A percentile compares a stretch with the other conserved stretches of the same genome.
These are phyloP conservation scores for Sphaerophoria rueppellii DNA, from an alignment of 2,888 invertebrate species.

Conservation along the genomic window DNA sequence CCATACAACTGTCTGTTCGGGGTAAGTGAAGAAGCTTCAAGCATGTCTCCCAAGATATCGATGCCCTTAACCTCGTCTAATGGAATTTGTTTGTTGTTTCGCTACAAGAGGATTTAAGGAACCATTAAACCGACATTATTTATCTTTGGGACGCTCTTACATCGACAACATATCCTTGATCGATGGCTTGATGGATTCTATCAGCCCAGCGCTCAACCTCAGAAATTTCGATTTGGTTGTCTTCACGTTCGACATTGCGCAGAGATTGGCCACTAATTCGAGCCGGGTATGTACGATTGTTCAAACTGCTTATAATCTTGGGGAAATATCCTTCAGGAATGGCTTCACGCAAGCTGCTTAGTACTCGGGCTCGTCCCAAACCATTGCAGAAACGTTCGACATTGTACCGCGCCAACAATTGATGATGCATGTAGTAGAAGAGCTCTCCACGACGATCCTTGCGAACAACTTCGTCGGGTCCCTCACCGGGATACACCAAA, in stretches of 20 bases:
- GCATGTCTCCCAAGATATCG: conserved; percentile 89
- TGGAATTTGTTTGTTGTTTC: conserved; percentile 76
- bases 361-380: conserved; percentile 85
- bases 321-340: conserved; percentile 92
- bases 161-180: conserved; percentile 86
- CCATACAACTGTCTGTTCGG: conserved; percentile 88
- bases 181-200: conserved; percentile 89
- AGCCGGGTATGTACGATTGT: conserved; percentile 89
- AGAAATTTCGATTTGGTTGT: conserved; percentile 83
- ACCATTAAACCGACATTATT: neutral
- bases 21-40: conserved; percentile 88
- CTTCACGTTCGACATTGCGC: conserved; percentile 86
- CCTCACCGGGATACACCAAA: conserved; percentile 90
- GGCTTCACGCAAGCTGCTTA: conserved; percentile 87
- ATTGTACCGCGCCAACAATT: conserved; percentile 86
- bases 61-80: conserved; percentile 85
- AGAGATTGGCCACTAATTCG: conserved; percentile 85
- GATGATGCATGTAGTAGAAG: conserved; percentile 89
- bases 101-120: conserved; percentile 63
- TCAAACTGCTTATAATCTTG: conserved; percentile 87
- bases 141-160: conserved; percentile 79
- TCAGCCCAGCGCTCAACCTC: conserved; percentile 90
- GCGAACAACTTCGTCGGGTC: conserved; percentile 85
- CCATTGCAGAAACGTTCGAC: conserved; percentile 89
- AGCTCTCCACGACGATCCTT: conserved; percentile 89